Evolutionary conservation across 2,113 vertebrate genomes (phyloP).

Genomic region (Sapajus apella): DNA sequence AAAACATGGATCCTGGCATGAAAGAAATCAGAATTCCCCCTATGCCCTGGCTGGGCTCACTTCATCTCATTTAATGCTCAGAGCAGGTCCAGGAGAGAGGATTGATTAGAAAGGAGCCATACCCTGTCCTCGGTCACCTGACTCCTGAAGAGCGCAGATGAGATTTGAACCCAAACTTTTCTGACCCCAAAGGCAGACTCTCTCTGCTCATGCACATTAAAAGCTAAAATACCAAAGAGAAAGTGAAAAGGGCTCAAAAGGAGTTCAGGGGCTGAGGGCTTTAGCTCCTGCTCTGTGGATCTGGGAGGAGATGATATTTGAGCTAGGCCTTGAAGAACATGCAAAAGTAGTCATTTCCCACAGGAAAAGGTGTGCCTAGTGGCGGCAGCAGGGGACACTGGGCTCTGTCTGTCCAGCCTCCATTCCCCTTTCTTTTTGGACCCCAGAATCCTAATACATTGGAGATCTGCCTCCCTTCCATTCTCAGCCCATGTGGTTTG

Average conservation of each 20-base stretch:
- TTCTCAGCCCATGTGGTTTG: background rate
- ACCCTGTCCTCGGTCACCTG: no score
- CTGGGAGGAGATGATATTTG: background rate
- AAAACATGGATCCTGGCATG: background rate
- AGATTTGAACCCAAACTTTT: background rate
- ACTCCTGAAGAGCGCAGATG: background rate
- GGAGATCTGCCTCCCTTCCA: background rate
- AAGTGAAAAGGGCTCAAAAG: background rate
- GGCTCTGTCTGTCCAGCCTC: background rate
- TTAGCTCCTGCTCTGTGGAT: background rate
- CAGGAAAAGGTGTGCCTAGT: fast-evolving
- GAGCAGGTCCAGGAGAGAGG: background rate
- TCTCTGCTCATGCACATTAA: background rate
- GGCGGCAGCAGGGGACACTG: background rate
- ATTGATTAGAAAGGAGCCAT: background rate
- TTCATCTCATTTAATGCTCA: background rate
- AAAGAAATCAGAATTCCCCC: background rate
- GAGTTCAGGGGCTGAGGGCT: background rate
- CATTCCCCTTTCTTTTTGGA: background rate
- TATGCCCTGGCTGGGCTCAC: background rate
- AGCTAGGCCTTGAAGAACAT: background rate
- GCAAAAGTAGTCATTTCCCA: background rate
- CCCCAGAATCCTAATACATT: background rate
- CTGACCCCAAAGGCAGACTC: background rate
- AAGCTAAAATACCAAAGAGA: background rate